phyloP scores from a whole-genome alignment of 2,888 invertebrate genomes.

The Caenorhabditis uteleia region DNA sequence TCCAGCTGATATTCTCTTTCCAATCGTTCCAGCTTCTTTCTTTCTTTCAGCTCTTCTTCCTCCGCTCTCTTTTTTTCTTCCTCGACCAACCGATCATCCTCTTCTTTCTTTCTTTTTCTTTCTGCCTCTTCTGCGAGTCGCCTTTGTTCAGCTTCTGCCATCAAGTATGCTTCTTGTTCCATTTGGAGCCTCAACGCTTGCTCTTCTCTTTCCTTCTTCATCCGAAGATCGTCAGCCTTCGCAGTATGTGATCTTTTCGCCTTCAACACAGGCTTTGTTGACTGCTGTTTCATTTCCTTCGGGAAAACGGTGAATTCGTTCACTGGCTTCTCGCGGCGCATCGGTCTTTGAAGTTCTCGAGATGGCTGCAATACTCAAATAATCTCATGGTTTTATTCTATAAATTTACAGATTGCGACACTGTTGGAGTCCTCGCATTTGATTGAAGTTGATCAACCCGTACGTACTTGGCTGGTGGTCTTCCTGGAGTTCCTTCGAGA shows the following conservation, averaged over 20 bases:
- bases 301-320: no score
- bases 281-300: no score
- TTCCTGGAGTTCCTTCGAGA: slow-evolving; percentile 15
- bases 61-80: slow-evolving; percentile 7
- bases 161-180: slow-evolving; percentile 18
- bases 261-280: neutral
- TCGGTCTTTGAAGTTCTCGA: slow-evolving; percentile 3
- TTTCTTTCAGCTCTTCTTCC: neutral
- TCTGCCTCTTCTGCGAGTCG: neutral
- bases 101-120: neutral
- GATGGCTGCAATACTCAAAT: slow-evolving; percentile 20
- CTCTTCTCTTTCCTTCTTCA: neutral
- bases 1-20: slow-evolving; percentile 1
- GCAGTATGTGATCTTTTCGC: neutral
- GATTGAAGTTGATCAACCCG: no score
- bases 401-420: slow-evolving; percentile 12
- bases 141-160: neutral
- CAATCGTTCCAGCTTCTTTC: slow-evolving; percentile 3
- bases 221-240: slow-evolving; percentile 1
- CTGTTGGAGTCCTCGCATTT: slow-evolving; percentile 10
- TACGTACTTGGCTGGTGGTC: slow-evolving; percentile 17
- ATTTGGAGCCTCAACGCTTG: neutral
- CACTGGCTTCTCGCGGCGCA: no score
- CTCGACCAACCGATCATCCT: neutral
- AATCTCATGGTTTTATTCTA: no score